A percentile compares a stretch with the other conserved stretches of the same genome.
Evolutionary conservation across 1,140 invertebrate species (phyloP).

Genomic region (Halictus rubicundus): DNA sequence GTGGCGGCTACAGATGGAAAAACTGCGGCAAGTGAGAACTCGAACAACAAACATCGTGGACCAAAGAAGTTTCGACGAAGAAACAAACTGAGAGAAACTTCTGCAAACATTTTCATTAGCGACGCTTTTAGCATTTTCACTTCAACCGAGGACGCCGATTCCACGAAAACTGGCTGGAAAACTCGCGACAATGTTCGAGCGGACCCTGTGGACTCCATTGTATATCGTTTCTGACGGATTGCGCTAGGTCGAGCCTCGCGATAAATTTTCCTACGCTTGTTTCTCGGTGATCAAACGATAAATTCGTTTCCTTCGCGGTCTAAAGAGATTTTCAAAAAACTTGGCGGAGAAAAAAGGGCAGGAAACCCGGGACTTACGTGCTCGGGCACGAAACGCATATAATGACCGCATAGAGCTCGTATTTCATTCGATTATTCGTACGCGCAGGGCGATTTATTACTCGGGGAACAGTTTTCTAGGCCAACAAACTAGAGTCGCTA

Average conservation of each 20-base stretch:
- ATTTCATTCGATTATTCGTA: conserved; percentile 50
- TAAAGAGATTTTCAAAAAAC: not conserved
- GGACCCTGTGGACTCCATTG: not conserved
- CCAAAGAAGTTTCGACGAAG: too few relatives aligned
- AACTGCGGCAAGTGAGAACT: not conserved
- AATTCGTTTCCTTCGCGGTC: not conserved
- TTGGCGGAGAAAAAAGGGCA: not conserved
- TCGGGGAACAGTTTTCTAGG: conserved; percentile 68
- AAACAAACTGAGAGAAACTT: not conserved
- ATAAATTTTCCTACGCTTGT: conserved; percentile 7
- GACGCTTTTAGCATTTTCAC: not conserved
- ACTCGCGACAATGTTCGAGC: not conserved
- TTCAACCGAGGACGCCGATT: not conserved
- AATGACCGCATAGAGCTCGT: conserved; percentile 29
- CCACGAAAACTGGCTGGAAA: not conserved
- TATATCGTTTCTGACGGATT: not conserved
- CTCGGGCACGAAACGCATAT: conserved; percentile 24
- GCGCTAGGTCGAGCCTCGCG: not conserved
- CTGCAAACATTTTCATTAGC: not conserved
- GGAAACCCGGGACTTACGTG: not conserved
- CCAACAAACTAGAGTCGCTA: conserved; percentile 60
- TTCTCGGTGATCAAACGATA: not conserved
- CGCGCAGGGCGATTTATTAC: conserved; percentile 43
- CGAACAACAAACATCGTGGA: not conserved
- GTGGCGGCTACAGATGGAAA: too few relatives aligned